These are phyloP conservation scores for Enteromius unitaeniatus DNA, from an alignment of 2,797 vertebrate species.

Conservation along the genomic window DNA sequence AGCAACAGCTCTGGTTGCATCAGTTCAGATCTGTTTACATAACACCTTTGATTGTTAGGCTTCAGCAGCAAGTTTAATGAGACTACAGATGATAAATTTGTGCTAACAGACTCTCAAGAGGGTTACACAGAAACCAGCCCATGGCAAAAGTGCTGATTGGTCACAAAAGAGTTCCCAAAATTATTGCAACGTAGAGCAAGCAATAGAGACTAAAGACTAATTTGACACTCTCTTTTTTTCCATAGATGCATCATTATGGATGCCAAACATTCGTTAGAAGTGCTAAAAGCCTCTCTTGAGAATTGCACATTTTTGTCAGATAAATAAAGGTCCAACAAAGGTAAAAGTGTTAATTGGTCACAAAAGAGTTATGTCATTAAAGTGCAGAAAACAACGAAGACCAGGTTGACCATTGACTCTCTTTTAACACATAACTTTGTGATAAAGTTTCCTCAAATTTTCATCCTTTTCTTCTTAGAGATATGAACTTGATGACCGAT, in stretches of 20 bases:
- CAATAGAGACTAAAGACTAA: background rate
- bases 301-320: background rate
- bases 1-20: constrained; percentile 6
- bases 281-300: background rate
- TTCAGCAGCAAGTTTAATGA: constrained; percentile 18
- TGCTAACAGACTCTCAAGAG: constrained; percentile 23
- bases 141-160: constrained; percentile 24
- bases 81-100: background rate
- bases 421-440: background rate
- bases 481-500: background rate
- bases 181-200: background rate
- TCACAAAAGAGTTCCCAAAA: constrained; percentile 15
- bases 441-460: background rate
- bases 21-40: constrained; percentile 14
- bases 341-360: constrained; percentile 16
- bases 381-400: background rate
- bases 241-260: background rate
- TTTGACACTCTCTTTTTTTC: background rate
- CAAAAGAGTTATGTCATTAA: background rate
- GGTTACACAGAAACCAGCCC: background rate
- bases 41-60: constrained; percentile 30
- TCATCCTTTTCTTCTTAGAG: background rate
- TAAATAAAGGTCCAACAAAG: background rate
- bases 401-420: constrained; percentile 8
- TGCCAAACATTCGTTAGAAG: background rate